Evolutionary conservation across 2,888 invertebrate species (phyloP).

Genomic region (Tryphoninae sp.): DNA sequence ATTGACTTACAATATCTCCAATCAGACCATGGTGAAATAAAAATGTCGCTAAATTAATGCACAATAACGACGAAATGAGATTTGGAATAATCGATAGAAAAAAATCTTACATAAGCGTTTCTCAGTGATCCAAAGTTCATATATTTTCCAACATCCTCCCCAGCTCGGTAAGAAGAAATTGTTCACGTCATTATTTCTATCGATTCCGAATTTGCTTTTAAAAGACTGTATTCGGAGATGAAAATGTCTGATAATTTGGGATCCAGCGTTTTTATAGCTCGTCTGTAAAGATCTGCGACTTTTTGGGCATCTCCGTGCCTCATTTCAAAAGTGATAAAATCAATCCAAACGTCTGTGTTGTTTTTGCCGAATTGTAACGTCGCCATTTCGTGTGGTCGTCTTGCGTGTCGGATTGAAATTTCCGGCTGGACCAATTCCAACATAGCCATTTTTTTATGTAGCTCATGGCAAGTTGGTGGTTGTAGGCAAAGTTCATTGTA

Average conservation of each 20-base stretch:
- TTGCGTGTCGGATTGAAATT: conserved; percentile 75
- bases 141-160: not conserved
- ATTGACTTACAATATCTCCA: not conserved
- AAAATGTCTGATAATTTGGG: conserved; percentile 83
- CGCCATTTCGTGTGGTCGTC: conserved; percentile 84
- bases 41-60: conserved; percentile 8
- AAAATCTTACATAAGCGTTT: not conserved
- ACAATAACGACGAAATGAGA: not conserved
- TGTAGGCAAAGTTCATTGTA: conserved; percentile 85
- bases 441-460: conserved; percentile 85
- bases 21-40: not conserved
- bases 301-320: conserved; percentile 84
- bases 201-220: conserved; percentile 80
- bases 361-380: conserved; percentile 86
- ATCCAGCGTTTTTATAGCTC: conserved; percentile 85
- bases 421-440: conserved; percentile 81
- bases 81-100: not conserved
- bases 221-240: conserved; percentile 83
- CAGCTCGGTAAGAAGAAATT: not conserved
- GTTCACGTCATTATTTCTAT: conserved; percentile 50
- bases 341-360: conserved; percentile 87
- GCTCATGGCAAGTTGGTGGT: conserved; percentile 84
- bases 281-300: conserved; percentile 84
- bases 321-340: conserved; percentile 88
- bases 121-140: not conserved